These are phyloP conservation scores for Nephrotoma guestfalica DNA, from an alignment of 2,888 invertebrate genomes.

Conservation along the genomic window DNA sequence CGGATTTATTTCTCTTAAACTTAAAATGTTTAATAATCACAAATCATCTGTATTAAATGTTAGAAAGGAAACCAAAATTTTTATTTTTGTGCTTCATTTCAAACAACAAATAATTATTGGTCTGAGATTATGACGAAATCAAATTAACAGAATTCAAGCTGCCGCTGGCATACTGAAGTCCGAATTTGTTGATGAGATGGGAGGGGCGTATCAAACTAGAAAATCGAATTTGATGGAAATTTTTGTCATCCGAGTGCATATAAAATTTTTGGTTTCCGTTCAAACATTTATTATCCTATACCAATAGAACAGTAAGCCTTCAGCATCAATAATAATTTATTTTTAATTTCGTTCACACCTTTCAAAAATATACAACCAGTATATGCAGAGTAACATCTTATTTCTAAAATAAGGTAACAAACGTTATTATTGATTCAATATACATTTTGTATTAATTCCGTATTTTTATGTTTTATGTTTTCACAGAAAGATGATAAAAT, in stretches of 20 bases:
- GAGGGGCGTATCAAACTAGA: background rate
- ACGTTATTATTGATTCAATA: background rate
- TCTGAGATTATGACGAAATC: background rate
- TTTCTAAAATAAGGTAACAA: background rate
- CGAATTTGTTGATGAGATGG: background rate
- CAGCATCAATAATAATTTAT: background rate
- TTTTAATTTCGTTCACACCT: background rate
- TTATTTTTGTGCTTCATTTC: background rate
- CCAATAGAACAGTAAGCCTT: background rate
- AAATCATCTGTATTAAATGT: background rate
- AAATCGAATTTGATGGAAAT: background rate
- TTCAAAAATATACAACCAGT: background rate
- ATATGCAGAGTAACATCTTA: background rate
- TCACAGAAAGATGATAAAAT: background rate
- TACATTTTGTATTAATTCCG: background rate
- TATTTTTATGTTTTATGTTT: background rate
- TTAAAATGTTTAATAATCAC: background rate
- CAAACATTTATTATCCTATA: background rate
- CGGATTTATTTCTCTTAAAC: slow-evolving; percentile 32
- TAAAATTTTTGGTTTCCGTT: background rate
- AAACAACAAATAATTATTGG: background rate
- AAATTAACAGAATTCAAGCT: background rate
- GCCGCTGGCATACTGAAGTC: background rate
- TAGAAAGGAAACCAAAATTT: background rate
- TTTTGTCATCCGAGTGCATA: background rate